Evolutionary conservation across 2,888 invertebrate genomes (phyloP).

Genomic region (Perithous albicinctus): DNA sequence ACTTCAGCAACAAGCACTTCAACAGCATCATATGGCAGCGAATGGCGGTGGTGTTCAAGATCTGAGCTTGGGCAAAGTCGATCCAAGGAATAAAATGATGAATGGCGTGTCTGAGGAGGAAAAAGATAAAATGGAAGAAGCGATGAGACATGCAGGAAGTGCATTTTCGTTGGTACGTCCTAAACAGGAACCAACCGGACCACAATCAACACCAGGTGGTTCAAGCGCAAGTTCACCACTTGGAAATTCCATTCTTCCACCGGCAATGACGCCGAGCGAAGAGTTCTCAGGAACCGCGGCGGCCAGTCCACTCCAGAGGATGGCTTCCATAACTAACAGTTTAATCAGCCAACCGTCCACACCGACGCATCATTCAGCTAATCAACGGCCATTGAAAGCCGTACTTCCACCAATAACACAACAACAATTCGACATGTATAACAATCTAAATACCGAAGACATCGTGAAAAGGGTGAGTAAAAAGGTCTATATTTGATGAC

Average conservation of each 20-base stretch:
- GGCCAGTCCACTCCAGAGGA: slow-evolving; percentile 97
- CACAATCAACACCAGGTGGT: slow-evolving; percentile 88
- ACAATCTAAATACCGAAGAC: slow-evolving; percentile 99
- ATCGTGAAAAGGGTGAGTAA: slow-evolving; percentile 93
- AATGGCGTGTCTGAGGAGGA: slow-evolving; percentile 89
- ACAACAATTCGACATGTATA: slow-evolving; percentile 99
- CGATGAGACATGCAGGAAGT: slow-evolving; percentile 91
- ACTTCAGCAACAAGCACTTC: slow-evolving; percentile 90
- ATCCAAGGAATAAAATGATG: slow-evolving; percentile 86
- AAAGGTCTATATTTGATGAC: slow-evolving; percentile 55
- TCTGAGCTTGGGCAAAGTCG: slow-evolving; percentile 91
- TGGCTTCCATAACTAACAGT: slow-evolving; percentile 99
- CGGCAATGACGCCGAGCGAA: slow-evolving; percentile 92
- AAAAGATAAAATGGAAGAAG: slow-evolving; percentile 90
- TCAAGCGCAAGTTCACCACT: slow-evolving; percentile 94
- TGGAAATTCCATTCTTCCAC: slow-evolving; percentile 94
- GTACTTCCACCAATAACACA: slow-evolving; percentile 99
- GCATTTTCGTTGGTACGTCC: slow-evolving; percentile 96
- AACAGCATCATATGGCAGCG: slow-evolving; percentile 84
- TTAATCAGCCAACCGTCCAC: slow-evolving; percentile 95
- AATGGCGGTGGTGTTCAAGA: slow-evolving; percentile 89
- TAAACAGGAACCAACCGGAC: slow-evolving; percentile 90
- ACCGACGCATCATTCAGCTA: slow-evolving; percentile 93
- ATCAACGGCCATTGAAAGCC: slow-evolving; percentile 96
- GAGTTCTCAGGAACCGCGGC: slow-evolving; percentile 93